Evolutionary conservation across 2,888 invertebrate species (phyloP).

Genomic region (Xanthostigma xanthostigma): DNA sequence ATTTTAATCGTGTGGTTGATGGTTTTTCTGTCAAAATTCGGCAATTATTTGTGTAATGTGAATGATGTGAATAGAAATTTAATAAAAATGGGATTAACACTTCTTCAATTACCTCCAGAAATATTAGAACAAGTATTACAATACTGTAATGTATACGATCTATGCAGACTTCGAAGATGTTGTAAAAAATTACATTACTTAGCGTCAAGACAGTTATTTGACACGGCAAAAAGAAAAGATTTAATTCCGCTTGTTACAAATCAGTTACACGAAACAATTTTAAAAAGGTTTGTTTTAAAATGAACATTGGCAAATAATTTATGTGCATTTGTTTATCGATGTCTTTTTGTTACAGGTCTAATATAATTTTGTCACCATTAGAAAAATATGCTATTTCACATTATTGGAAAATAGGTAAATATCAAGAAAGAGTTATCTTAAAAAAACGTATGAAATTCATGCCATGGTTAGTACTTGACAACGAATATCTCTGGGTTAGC

Average conservation of each 20-base stretch:
- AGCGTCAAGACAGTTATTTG: constrained; percentile 3
- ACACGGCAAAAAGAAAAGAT: background rate
- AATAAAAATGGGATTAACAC: background rate
- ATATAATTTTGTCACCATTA: constrained; percentile 23
- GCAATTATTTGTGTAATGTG: too few relatives aligned
- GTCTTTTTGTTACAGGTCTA: constrained; percentile 17
- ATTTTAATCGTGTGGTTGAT: too few relatives aligned
- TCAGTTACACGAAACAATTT: constrained; percentile 10
- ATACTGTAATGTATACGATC: constrained; percentile 32
- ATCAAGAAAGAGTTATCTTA: constrained; percentile 29
- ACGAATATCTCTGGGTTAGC: constrained; percentile 36
- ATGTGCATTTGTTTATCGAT: background rate
- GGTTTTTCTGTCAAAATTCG: too few relatives aligned
- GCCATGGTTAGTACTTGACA: constrained; percentile 37
- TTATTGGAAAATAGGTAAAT: constrained; percentile 42
- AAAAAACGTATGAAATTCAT: constrained; percentile 31
- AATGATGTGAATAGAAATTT: background rate
- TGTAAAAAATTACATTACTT: constrained; percentile 28
- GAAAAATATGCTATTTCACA: constrained; percentile 28
- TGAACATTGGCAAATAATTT: background rate
- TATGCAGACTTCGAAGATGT: constrained; percentile 32
- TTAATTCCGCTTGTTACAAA: constrained; percentile 12
- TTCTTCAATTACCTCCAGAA: constrained; percentile 26
- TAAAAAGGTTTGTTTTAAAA: constrained; percentile 10
- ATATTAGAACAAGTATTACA: constrained; percentile 36